Evolutionary conservation across 2,113 vertebrate genomes (phyloP), one percentile per base, ranked within the genome.

Genomic region (Nymphicus hollandicus): DNA sequence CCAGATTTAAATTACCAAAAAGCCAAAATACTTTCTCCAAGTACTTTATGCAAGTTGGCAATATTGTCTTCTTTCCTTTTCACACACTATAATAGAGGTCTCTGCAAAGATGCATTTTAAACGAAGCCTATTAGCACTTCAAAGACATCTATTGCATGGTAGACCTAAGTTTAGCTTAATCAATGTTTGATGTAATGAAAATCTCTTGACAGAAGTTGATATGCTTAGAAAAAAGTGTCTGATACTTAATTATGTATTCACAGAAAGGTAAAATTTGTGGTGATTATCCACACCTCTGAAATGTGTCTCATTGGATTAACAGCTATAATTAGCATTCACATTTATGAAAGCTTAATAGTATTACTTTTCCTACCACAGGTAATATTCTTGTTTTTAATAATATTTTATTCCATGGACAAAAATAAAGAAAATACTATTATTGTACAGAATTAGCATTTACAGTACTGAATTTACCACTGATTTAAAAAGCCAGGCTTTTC

Each of bases 151-250:
- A 55, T 69, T 70, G 49, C 10, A 46, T 41, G 13, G 53, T 89
- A 93, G 93, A 80, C 61, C 65, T 64, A 94, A 76, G 60, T 79
- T 71, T 93, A 95, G 50, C 65, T 91, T 96, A 96, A 93, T 90
- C 72, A 94, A 41, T 92, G 68, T 94, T 63, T 93, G 44, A 47
- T 88, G 33, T 88, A 97, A 93, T 94, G 81, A 95, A 97, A 97
- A 91, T 95, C 68, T 94, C 91, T 94, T 91, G 87, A 92, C 77
- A 94, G 81, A 85, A 97, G 70, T 81, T 89, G 68, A 52, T 93
- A 91, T 33, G 43, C 68, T 96, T 86, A 97, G 86, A 82, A 97
- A 43, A 41, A 92, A 95, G 29, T 69, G 66, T 94, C 80, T 91
- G 82, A 71, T 92, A 43, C 72, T 95, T 97, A 63, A 89, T 96